Evolutionary conservation across 1,140 invertebrate species (phyloP).

Genomic region (Neotoxoptera formosana): DNA sequence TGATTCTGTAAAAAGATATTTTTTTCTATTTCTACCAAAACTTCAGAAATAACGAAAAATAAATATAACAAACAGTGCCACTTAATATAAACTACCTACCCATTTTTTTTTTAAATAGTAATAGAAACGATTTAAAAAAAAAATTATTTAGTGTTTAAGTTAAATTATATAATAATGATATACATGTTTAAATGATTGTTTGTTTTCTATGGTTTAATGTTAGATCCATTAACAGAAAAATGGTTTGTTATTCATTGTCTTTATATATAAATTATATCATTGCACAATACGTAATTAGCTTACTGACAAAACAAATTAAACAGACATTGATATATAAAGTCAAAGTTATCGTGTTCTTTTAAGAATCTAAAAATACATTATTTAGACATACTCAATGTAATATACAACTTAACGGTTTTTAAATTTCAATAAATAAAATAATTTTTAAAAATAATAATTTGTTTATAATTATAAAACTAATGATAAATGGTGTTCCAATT

Average conservation of each 20-base stretch:
- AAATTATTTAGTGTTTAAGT: neutral
- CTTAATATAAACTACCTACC: neutral
- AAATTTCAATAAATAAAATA: neutral
- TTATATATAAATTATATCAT: neutral
- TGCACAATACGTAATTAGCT: neutral
- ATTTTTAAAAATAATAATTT: neutral
- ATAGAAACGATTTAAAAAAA: neutral
- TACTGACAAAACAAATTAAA: neutral
- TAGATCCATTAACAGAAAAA: neutral
- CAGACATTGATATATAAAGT: neutral
- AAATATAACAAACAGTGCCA: neutral
- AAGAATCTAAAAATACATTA: neutral
- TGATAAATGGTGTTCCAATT: neutral
- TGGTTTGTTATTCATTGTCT: neutral
- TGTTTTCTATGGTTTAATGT: neutral
- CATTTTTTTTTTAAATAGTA: neutral
- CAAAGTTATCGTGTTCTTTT: neutral
- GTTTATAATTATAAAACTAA: neutral
- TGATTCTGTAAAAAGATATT: neutral
- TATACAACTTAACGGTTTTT: neutral
- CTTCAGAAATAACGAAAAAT: neutral
- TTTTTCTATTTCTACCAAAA: neutral
- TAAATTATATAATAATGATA: neutral
- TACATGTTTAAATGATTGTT: neutral
- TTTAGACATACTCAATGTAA: neutral